These are phyloP conservation scores for Cebidichthys violaceus DNA, from an alignment of 2,113 vertebrate genomes.

Conservation along the genomic window DNA sequence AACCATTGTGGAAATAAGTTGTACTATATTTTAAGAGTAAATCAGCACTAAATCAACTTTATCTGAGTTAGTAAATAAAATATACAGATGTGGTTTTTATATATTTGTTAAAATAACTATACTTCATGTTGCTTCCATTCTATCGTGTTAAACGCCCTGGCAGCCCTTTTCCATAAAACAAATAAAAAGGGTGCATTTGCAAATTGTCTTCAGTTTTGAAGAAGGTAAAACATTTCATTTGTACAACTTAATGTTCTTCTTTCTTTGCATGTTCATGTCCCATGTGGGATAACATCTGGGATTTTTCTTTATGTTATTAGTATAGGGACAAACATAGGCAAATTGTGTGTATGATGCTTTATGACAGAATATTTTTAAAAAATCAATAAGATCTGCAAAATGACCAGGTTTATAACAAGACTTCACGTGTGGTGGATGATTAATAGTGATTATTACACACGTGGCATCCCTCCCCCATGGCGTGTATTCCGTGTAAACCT, in stretches of 20 bases:
- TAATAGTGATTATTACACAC: neutral
- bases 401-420: neutral
- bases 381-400: neutral
- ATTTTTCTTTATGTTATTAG: neutral
- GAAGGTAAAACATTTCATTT: neutral
- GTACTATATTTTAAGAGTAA: neutral
- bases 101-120: neutral
- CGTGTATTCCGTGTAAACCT: neutral
- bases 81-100: neutral
- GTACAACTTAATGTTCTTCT: neutral
- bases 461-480: neutral
- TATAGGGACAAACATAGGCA: neutral
- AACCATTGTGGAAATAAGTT: neutral
- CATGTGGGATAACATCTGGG: neutral
- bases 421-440: neutral
- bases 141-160: neutral
- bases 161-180: neutral
- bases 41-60: neutral
- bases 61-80: neutral
- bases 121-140: neutral
- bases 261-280: neutral
- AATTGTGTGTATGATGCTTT: neutral
- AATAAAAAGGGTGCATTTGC: neutral
- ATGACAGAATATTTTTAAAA: neutral
- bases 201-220: neutral